These are phyloP conservation scores for Cyclophora punctaria DNA, from an alignment of 2,888 invertebrate genomes.

Conservation along the genomic window DNA sequence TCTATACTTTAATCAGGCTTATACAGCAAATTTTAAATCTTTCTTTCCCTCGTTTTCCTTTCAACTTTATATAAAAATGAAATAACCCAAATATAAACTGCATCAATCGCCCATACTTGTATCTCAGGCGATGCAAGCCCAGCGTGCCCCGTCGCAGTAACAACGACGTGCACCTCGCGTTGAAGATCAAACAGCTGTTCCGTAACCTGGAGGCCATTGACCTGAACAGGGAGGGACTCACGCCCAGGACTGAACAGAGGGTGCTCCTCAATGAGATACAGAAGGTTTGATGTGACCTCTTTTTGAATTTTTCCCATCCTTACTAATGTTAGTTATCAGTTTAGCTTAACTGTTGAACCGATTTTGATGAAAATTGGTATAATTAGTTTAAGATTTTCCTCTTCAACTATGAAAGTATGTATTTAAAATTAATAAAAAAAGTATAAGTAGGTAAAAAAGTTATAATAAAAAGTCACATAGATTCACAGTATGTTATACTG, in stretches of 20 bases:
- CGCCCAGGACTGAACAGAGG: conserved; percentile 72
- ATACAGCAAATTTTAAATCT: no score
- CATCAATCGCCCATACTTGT: no score
- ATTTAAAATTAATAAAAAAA: no score
- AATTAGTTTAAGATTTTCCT: neutral
- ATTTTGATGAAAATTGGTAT: neutral
- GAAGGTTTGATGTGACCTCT: conserved; percentile 50
- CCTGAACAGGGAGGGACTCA: conserved; percentile 49
- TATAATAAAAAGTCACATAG: no score
- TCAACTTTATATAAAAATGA: no score
- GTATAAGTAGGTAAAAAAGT: no score
- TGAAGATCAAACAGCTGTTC: conserved; percentile 61
- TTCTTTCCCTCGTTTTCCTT: no score
- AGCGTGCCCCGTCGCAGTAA: conserved; percentile 48
- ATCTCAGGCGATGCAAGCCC: conserved; percentile 33
- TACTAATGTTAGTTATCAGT: neutral
- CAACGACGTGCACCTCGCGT: conserved; percentile 52
- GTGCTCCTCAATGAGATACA: conserved; percentile 73
- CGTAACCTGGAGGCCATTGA: conserved; percentile 61
- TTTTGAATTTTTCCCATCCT: neutral
- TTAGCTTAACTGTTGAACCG: neutral
- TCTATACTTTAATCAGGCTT: no score
- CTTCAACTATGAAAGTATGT: no score
- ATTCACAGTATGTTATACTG: no score
- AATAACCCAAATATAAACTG: no score